Evolutionary conservation across 2,888 invertebrate species (phyloP).

Genomic region (Cerceris rybyensis): DNA sequence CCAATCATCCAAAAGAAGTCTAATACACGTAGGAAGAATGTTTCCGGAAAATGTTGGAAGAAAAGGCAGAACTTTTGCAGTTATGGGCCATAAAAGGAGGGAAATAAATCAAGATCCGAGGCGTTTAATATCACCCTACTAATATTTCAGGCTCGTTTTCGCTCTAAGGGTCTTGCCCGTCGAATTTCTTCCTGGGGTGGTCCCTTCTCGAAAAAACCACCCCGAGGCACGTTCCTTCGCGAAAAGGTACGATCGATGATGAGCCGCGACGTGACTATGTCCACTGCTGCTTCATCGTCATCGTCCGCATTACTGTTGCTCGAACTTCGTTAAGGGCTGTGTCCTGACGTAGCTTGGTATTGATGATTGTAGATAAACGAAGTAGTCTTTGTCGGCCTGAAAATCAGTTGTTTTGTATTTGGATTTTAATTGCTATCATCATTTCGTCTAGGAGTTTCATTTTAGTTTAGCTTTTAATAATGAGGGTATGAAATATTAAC

Average conservation of each 20-base stretch:
- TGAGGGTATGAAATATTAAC: too few relatives aligned
- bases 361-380: too few relatives aligned
- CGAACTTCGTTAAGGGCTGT: too few relatives aligned
- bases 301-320: not conserved
- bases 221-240: conserved; percentile 4
- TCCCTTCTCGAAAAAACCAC: conserved; percentile 5
- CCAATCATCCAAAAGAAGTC: too few relatives aligned
- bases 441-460: too few relatives aligned
- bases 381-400: too few relatives aligned
- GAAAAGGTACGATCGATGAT: conserved; percentile 38
- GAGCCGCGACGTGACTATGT: conserved; percentile 21
- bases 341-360: too few relatives aligned
- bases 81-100: not conserved
- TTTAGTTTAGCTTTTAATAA: too few relatives aligned
- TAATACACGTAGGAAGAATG: too few relatives aligned
- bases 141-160: conserved; percentile 21
- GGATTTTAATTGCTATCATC: too few relatives aligned
- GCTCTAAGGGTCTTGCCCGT: conserved; percentile 1
- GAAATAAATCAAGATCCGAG: conserved; percentile 24
- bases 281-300: conserved; percentile 5
- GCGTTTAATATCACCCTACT: conserved; percentile 24
- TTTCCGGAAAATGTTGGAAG: not conserved
- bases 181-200: conserved; percentile 8
- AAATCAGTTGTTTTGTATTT: too few relatives aligned
- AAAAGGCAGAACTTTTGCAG: not conserved